Base-by-base conservation (phyloP, 2,113 vertebrate species). In the Chloropsis cyanopogon region DNA sequence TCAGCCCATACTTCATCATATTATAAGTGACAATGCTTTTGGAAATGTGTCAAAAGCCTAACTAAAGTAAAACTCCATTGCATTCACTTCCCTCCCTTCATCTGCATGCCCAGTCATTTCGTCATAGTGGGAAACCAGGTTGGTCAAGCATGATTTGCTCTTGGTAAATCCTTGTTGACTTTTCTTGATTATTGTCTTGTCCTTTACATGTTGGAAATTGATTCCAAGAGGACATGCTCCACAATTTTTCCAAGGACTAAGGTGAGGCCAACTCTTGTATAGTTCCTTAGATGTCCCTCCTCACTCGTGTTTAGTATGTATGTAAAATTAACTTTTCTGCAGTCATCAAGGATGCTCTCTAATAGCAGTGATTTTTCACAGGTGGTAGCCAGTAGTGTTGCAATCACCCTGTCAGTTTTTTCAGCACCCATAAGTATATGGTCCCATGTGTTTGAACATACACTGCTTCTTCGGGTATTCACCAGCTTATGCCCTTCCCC, bases 191-290 rank as follows among this genome's bases (percentile, higher is more conserved):
- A 54, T 63, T 87, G 13, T 92, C 76, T 95, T 92, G 63, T 92
- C 82, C 75, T 93, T 95, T 82, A 61, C 68, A 46, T 77, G 63
- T 88, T 93, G 94, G 71, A 95, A 92, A 92, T 93, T 85, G 63
- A 82, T 96, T 93, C 91, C 91, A 90, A 95, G 86, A 95, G 94
- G 91, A 92, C 88, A 80, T 88, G 76, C 59, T 90, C 80, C n/a
- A 53, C 5, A 0, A 44, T 93, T 92, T 96, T 95, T 73, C 91
- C 86, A 76, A 88, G 86, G 75, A 93, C 82, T 80, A 90, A 92
- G 86, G 83, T 95, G 91, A 96, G 77, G 59, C 37, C 53, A 80
- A 33, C 53, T 31, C 24, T 47, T 49, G 8, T 68, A 59, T 29
- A 29, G 41, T 76, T 93, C 57, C 39, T 42, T 69, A 50, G 52